Base-by-base conservation (phyloP, 2,113 vertebrate species). In the Triplophysa dalaica region DNA sequence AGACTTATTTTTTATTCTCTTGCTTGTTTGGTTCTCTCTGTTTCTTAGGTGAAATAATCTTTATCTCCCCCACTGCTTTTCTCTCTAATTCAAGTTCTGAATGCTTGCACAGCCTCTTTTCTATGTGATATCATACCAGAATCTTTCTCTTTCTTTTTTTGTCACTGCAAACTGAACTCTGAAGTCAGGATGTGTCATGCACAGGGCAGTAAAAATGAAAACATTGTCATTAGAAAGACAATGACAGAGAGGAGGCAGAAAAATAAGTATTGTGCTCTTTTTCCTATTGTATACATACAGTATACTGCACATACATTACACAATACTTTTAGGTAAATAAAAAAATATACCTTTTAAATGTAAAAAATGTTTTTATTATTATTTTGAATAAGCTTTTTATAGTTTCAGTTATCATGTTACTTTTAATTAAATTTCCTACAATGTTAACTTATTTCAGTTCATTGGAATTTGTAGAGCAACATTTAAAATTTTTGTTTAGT, bases 101-200 rank as follows among this genome's bases (percentile, higher is more conserved):
- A 58, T n/a, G 8, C 54, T 58, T 19, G 8, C 58, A 19, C 16
- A 0, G 14, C 21, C 72, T 75, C 58, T 63, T 48, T 48, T 17
- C 16, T 48, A 26, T 16, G 2, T 5, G 5, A 63, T 48, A 63
- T 75, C 33, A 17, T 56, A 60, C n/a, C 38, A 13, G 7, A 73
- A 58, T 61, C 69, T n/a, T 21, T 38, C 38, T 74, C 50, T 33
- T 14, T 38, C 38, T 74, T 38, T 45, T 74, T 24, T 74, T 24
- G 72, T 41, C 38, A 26, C 8, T 61, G 8, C n/a, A 43, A n/a
- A 74, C 22, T 61, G 21, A 45, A 45, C n/a, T 60, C 38, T 62
- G 58, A 17, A 45, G 56, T 75, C 56, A 75, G 33, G 70, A 74
- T 2, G 1, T 45, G 70, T 52, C n/a, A 74, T 48, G 22, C 13